A percentile compares a stretch with the other conserved stretches of the same genome.
These are phyloP conservation scores for Panurus biarmicus DNA, from an alignment of 2,113 vertebrate species.

Conservation along the genomic window DNA sequence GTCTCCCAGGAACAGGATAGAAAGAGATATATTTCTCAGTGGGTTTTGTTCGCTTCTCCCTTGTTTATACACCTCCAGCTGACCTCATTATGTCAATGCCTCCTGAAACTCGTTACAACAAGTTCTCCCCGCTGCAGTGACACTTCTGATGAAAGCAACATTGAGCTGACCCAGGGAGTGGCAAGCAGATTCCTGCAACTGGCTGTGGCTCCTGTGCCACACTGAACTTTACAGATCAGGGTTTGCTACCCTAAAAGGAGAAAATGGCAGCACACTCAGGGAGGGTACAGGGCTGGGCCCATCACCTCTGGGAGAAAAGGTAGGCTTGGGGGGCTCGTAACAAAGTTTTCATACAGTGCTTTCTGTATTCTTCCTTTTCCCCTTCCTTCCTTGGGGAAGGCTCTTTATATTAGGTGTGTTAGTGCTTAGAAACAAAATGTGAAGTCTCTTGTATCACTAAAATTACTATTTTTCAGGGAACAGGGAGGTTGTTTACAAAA, in stretches of 20 bases:
- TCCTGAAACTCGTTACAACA: constrained; percentile 9
- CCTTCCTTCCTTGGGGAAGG: background rate
- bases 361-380: background rate
- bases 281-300: background rate
- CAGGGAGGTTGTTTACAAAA: background rate
- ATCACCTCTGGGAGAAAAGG: background rate
- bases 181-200: background rate
- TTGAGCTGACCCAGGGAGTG: background rate
- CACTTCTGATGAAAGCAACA: constrained; percentile 49
- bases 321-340: background rate
- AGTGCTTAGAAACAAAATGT: background rate
- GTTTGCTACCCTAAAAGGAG: constrained; percentile 20
- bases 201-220: background rate
- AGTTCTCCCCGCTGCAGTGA: constrained; percentile 18
- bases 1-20: background rate
- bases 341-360: background rate
- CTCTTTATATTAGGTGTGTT: background rate
- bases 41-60: background rate
- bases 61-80: constrained; percentile 47
- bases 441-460: background rate
- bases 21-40: background rate
- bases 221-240: background rate
- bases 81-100: constrained; percentile 36
- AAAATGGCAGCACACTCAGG: background rate
- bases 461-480: background rate